Base-by-base conservation (phyloP, 2,797 vertebrate genomes). In the Emys orbicularis region DNA sequence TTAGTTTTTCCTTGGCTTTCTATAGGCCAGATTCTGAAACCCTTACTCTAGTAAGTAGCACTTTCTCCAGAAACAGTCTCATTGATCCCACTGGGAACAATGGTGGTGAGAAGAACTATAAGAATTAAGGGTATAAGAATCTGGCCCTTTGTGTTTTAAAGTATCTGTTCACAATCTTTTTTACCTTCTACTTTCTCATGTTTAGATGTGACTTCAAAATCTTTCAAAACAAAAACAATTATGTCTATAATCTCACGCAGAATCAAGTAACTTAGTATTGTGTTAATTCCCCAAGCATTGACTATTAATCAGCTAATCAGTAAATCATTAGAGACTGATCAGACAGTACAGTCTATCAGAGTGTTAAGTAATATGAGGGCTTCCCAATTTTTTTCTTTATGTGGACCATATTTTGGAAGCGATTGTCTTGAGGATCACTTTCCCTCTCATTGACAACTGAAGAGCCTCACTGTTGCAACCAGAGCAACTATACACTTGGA, bases 191-290 rank as follows among this genome's bases (percentile, higher is more conserved):
- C 0, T 9, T 84, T 80, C 59, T 27, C 4, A n/a, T 89, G 84
- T 92, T 87, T 1, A 87, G 87, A 68, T 7, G 2, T 9, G 53
- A 83, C 53, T 94, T 90, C 18, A 29, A 18, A 50, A 56, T 76
- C 82, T 89, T 90, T 89, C 88, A 89, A 79, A 65, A 81, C 8
- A 44, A 84, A 95, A 79, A 4, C 81, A 93, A 82, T 83, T 79
- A 59, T 5, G 25, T 18, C 68, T 79, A 90, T 65, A 94, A 91
- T 89, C 41, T 92, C 52, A 79, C 87, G 84, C 76, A 83, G 6
- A 83, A 79, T 53, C 25, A 82, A 76, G 52, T 74, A 95, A 65
- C 27, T 90, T 1, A 4, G 65, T 23, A 80, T 0, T 90, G 34
- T 53, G 84, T 27, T 49, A 52, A 84, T n/a, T 54, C 74, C 54